Conservation (phyloP, 2,888 invertebrate species). For the Scaptomyza caliginosa region DNA sequence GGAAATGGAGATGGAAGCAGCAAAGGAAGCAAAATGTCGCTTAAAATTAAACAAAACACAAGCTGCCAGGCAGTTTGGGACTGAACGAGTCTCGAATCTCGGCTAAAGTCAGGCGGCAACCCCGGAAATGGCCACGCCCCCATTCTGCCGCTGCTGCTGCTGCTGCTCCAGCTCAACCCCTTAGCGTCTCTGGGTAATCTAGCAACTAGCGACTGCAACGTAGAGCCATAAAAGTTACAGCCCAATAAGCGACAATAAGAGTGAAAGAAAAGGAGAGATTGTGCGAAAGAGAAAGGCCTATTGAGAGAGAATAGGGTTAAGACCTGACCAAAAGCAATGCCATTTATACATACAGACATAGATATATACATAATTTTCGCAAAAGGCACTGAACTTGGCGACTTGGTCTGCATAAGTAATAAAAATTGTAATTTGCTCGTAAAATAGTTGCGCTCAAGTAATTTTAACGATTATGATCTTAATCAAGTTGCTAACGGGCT, state of each 20-base stretch:
- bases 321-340: slow-evolving; percentile 41
- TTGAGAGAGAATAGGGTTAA: slow-evolving; percentile 24
- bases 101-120: slow-evolving; percentile 51
- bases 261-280: neutral
- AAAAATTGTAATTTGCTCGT: slow-evolving; percentile 75
- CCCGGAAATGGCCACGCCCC: slow-evolving; percentile 54
- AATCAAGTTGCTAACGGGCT: slow-evolving; percentile 62
- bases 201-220: slow-evolving; percentile 67
- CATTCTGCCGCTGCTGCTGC: slow-evolving; percentile 15
- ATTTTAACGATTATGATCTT: slow-evolving; percentile 80
- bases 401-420: slow-evolving; percentile 73
- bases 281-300: neutral
- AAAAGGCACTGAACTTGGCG: slow-evolving; percentile 64
- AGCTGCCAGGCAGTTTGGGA: slow-evolving; percentile 37
- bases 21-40: slow-evolving; percentile 57
- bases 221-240: slow-evolving; percentile 68
- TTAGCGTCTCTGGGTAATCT: slow-evolving; percentile 53
- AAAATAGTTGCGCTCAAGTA: slow-evolving; percentile 78
- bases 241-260: slow-evolving; percentile 33
- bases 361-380: slow-evolving; percentile 52
- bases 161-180: neutral
- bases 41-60: slow-evolving; percentile 72
- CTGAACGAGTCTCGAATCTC: slow-evolving; percentile 46
- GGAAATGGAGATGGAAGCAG: neutral
- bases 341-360: slow-evolving; percentile 23